phyloP scores from a whole-genome alignment of 1,140 invertebrate species.

The Leucophenga varia region DNA sequence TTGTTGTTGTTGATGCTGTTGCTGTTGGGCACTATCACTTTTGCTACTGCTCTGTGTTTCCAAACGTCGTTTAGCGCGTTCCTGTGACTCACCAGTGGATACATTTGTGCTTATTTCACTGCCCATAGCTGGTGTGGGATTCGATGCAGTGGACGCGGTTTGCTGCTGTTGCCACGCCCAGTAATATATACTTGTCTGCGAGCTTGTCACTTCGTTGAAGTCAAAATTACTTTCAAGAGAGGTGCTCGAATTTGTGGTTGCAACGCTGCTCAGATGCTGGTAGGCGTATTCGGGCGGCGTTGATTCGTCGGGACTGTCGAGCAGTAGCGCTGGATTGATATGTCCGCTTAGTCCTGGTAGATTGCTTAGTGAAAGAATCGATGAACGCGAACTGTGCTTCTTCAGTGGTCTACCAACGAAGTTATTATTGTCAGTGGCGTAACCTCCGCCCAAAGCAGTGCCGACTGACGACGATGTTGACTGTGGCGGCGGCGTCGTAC shows the following conservation, averaged over 20 bases:
- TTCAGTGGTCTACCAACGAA: neutral
- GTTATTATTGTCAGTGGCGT: constrained; percentile 27
- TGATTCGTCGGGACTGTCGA: constrained; percentile 50
- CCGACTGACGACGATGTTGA: no score
- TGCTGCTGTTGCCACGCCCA: constrained; percentile 30
- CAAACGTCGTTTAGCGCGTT: neutral
- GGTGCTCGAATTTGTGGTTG: constrained; percentile 48
- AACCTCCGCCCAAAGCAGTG: no score
- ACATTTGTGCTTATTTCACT: constrained; percentile 40
- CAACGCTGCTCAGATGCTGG: constrained; percentile 47
- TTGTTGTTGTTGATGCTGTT: constrained; percentile 13
- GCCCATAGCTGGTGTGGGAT: constrained; percentile 26
- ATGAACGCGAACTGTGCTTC: constrained; percentile 6
- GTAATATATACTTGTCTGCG: constrained; percentile 37
- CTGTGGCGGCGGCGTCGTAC: constrained; percentile 18
- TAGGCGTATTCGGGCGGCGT: constrained; percentile 52
- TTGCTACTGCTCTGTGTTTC: constrained; percentile 14
- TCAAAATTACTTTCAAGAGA: constrained; percentile 49
- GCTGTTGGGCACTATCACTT: constrained; percentile 10
- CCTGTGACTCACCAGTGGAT: constrained; percentile 9
- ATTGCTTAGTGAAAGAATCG: constrained; percentile 29
- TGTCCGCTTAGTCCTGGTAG: constrained; percentile 34
- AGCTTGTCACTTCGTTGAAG: constrained; percentile 31
- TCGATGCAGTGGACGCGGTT: neutral
- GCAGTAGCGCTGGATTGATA: constrained; percentile 43